phyloP scores from a whole-genome alignment of 1,140 invertebrate species.

The Cepaea nemoralis region DNA sequence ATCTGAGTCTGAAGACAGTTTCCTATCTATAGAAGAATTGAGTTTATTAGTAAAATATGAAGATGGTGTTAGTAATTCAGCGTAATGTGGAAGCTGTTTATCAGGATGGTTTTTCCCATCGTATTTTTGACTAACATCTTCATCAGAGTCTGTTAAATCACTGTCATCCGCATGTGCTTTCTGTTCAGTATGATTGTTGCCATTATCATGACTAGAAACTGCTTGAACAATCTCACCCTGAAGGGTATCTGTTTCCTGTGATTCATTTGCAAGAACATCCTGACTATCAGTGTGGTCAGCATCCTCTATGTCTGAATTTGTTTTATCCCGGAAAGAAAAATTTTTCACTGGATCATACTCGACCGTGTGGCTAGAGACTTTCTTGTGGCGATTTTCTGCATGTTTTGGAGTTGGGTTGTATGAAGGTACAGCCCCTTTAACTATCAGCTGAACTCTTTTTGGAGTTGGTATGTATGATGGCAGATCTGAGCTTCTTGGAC shows the following conservation, averaged over 20 bases:
- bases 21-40: not conserved
- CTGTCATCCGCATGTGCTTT: not conserved
- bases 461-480: constrained; percentile 30
- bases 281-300: constrained; percentile 45
- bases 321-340: constrained; percentile 7
- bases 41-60: constrained; percentile 26
- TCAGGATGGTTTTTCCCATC: not conserved
- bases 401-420: constrained; percentile 35
- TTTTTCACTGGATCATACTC: constrained; percentile 67
- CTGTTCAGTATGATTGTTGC: not conserved
- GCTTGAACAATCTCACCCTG: constrained; percentile 19
- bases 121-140: constrained; percentile 8
- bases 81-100: constrained; percentile 1
- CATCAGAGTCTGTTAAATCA: constrained; percentile 29
- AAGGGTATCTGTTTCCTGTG: constrained; percentile 31
- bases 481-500: too few species aligned
- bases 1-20: not conserved
- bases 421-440: constrained; percentile 19
- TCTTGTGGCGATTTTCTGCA: not conserved
- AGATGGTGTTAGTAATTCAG: constrained; percentile 23
- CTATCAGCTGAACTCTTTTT: not conserved
- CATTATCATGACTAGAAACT: constrained; percentile 1
- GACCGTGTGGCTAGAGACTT: constrained; percentile 21
- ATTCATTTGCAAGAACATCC: not conserved
- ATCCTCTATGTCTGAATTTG: constrained; percentile 34